A percentile compares a stretch with the other conserved stretches of the same genome.
Conservation (phyloP, 2,113 vertebrate species). For the Miniopterus natalensis region DNA sequence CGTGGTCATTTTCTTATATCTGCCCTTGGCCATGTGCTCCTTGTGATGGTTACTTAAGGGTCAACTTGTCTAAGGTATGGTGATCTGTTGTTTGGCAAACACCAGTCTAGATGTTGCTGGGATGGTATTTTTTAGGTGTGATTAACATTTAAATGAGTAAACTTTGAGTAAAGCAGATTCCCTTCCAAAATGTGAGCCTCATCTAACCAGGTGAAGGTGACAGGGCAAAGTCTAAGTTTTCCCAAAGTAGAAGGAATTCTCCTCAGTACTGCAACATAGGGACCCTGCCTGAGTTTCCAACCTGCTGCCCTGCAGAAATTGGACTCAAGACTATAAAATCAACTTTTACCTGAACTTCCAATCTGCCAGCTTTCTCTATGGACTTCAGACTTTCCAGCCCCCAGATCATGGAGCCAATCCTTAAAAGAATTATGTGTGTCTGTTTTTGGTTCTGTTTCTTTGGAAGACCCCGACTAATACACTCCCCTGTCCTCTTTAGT, state of each 20-base stretch:
- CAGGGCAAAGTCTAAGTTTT: background rate
- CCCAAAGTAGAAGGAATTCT: background rate
- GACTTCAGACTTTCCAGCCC: background rate
- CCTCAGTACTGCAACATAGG: background rate
- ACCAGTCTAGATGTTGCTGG: background rate
- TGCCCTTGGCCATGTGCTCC: background rate
- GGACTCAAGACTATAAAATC: background rate
- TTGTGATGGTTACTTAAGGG: background rate
- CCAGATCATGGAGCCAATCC: fast-evolving
- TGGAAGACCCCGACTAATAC: background rate
- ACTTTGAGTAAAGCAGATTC: background rate
- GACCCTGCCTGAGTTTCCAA: background rate
- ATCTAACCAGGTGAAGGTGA: background rate
- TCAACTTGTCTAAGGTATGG: background rate
- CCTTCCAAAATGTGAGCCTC: background rate
- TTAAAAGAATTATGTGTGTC: background rate
- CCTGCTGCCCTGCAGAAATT: background rate
- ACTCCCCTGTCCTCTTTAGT: background rate
- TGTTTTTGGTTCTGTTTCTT: background rate
- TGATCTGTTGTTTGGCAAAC: background rate
- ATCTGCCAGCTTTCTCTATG: background rate
- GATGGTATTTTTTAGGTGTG: background rate
- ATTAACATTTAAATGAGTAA: background rate
- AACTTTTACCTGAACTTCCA: background rate
- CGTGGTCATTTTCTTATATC: fast-evolving